Conservation (phyloP, 2,797 vertebrate genomes). For the Sebastes steindachneri region DNA sequence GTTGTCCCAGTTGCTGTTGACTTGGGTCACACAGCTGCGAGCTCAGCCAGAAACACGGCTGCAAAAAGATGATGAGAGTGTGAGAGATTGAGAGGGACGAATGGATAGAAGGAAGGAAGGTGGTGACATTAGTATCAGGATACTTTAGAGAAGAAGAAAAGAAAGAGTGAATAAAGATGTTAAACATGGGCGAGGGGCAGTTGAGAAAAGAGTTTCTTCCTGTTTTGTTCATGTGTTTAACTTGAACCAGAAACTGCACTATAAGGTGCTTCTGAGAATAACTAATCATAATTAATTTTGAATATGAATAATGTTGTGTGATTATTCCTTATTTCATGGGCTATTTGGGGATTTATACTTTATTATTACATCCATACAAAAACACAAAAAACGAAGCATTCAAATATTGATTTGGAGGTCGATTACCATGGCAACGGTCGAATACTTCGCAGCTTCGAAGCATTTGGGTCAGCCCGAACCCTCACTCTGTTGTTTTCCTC, state of each 20-base stretch:
- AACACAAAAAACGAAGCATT: no score
- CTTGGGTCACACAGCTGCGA: conserved; percentile 79
- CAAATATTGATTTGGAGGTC: no score
- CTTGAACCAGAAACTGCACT: not conserved
- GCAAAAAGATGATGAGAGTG: conserved; percentile 19
- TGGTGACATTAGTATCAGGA: not conserved
- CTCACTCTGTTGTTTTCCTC: not conserved
- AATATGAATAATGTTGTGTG: no score
- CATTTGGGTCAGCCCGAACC: no score
- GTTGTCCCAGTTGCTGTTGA: conserved; percentile 68
- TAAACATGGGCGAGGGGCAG: not conserved
- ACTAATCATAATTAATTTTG: no score
- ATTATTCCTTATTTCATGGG: no score
- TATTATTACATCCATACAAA: no score
- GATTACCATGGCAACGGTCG: no score
- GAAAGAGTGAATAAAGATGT: not conserved
- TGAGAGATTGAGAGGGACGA: not conserved
- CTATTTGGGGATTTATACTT: no score
- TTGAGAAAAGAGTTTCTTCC: not conserved
- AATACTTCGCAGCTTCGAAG: no score
- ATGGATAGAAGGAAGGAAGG: not conserved
- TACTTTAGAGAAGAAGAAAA: not conserved
- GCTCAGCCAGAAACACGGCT: conserved; percentile 1
- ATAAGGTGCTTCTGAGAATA: not conserved
- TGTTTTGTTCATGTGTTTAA: not conserved